Percentiles rank a stretch among this genome's conserved stretches.
Evolutionary conservation across 2,888 invertebrate genomes (phyloP).

Genomic region (Frankliniella intonsa): DNA sequence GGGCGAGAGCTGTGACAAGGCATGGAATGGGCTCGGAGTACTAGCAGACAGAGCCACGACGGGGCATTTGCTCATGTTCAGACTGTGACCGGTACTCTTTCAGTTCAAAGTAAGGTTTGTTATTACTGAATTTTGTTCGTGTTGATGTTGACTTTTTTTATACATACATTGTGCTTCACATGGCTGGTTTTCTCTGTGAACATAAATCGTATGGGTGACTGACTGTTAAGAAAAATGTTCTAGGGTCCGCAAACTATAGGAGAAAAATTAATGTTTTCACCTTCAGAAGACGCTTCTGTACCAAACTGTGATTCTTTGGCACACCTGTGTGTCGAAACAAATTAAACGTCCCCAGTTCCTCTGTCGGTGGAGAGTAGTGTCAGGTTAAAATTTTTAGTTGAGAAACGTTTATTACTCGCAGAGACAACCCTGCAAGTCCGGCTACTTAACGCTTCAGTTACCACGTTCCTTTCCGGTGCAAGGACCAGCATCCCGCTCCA

Average conservation of each 20-base stretch:
- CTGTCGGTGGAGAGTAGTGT: constrained; percentile 22
- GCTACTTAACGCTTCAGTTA: constrained; percentile 25
- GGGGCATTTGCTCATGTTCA: constrained; percentile 12
- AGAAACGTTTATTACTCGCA: constrained; percentile 18
- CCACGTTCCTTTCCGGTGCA: constrained; percentile 8
- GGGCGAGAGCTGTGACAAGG: not conserved
- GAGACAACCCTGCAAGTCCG: constrained; percentile 21
- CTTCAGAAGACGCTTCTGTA: constrained; percentile 26
- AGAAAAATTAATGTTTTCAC: constrained; percentile 11
- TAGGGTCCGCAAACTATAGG: constrained; percentile 6
- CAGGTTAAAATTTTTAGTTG: constrained; percentile 23
- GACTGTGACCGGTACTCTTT: constrained; percentile 8
- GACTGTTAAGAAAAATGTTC: constrained; percentile 25
- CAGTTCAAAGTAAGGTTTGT: not conserved
- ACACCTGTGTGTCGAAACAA: constrained; percentile 12
- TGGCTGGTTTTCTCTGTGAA: constrained; percentile 23
- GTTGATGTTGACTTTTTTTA: not conserved
- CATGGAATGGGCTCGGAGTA: not conserved
- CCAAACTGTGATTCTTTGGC: constrained; percentile 26
- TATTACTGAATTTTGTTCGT: not conserved
- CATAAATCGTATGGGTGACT: constrained; percentile 25
- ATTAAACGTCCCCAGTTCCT: constrained; percentile 23
- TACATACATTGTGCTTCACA: constrained; percentile 17
- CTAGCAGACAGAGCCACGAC: not conserved
- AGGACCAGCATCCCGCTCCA: no score